phyloP scores from a whole-genome alignment of 2,888 invertebrate species.

The Phragmatobia fuliginosa region DNA sequence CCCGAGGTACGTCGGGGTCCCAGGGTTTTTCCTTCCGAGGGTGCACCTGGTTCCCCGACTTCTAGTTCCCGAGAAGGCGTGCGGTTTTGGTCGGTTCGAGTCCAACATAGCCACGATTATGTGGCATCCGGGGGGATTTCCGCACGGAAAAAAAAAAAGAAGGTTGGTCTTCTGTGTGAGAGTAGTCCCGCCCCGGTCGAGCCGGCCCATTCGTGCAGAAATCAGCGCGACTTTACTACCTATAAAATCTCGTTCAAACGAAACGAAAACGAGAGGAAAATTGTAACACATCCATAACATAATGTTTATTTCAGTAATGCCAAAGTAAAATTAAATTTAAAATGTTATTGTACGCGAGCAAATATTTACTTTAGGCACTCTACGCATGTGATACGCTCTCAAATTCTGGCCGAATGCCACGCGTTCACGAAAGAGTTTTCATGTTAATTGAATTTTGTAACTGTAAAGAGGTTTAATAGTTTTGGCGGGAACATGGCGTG shows the following conservation, averaged over 20 bases:
- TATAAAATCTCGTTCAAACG: not conserved
- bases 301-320: not conserved
- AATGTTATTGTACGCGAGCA: slow-evolving; percentile 8
- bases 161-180: too few species aligned
- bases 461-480: slow-evolving; percentile 42
- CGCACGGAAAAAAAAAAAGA: too few species aligned
- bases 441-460: slow-evolving; percentile 43
- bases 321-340: slow-evolving; percentile 4
- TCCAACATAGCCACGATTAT: too few species aligned
- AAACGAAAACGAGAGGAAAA: not conserved
- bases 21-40: too few species aligned
- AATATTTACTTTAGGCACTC: slow-evolving; percentile 21
- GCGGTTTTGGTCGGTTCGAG: too few species aligned
- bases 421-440: slow-evolving; percentile 28
- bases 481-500: slow-evolving; percentile 39
- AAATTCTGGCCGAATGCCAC: slow-evolving; percentile 39
- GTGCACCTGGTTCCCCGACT: too few species aligned
- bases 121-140: too few species aligned
- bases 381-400: slow-evolving; percentile 11
- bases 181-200: too few species aligned
- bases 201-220: too few species aligned
- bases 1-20: too few species aligned
- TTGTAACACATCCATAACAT: not conserved
- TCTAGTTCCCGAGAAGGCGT: too few species aligned
- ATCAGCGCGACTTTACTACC: too few species aligned